phyloP scores from a whole-genome alignment of 2,113 vertebrate species.

The Boleophthalmus pectinirostris region DNA sequence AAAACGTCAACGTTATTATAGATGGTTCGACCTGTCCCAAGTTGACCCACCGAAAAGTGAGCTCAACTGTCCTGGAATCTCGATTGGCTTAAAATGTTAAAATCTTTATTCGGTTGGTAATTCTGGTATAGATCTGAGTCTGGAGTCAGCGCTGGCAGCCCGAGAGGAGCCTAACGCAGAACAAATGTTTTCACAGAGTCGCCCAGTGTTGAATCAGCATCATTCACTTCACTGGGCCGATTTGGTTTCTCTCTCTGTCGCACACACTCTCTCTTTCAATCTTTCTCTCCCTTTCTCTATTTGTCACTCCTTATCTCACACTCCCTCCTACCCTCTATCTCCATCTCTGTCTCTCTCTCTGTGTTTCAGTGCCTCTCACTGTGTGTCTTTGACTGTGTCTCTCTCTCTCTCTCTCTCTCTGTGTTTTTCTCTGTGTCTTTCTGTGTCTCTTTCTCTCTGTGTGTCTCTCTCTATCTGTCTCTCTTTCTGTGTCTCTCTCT shows the following conservation, averaged over 20 bases:
- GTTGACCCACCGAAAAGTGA: slow-evolving; percentile 12
- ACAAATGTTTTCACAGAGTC: slow-evolving; percentile 73
- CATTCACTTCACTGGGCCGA: slow-evolving; percentile 39
- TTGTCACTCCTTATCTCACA: background rate
- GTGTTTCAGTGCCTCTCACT: too few species aligned
- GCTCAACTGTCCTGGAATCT: slow-evolving; percentile 7
- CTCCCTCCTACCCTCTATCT: background rate
- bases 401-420: too few species aligned
- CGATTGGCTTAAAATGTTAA: slow-evolving; percentile 29
- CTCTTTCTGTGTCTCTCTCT: too few species aligned
- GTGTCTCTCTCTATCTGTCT: too few species aligned
- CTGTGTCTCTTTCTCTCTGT: too few species aligned
- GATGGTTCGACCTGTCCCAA: slow-evolving; percentile 15
- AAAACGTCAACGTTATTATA: background rate
- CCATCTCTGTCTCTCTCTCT: background rate
- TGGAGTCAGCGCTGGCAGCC: slow-evolving; percentile 43
- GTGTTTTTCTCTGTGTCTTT: too few species aligned
- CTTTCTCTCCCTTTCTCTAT: background rate
- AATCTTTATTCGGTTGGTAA: slow-evolving; percentile 24
- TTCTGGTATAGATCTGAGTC: slow-evolving; percentile 48
- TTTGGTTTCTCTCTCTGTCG: background rate
- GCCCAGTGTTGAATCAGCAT: slow-evolving; percentile 69
- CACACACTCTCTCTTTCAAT: background rate
- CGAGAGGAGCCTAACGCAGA: slow-evolving; percentile 55
- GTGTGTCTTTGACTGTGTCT: too few species aligned